Base-by-base conservation (phyloP, 1,140 invertebrate genomes). In the Drosophila kepulauana region DNA sequence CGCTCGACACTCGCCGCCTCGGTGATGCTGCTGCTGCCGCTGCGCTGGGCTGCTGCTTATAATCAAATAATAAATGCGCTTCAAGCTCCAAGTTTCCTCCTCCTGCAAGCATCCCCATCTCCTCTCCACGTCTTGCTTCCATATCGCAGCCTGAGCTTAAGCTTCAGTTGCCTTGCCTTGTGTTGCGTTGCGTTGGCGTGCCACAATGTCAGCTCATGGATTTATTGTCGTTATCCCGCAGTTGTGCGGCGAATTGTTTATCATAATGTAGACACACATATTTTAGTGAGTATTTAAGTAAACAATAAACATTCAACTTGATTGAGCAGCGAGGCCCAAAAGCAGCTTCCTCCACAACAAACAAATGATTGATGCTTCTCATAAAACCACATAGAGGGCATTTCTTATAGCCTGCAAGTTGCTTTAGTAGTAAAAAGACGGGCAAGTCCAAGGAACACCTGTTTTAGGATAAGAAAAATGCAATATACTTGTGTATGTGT, bases 1-100 rank as follows among this genome's bases (percentile, higher is more conserved):
- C 78, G 86, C 85, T 88, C 84, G 80, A 87, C 84, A 84, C 84
- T 88, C 73, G 67, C 78, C 79, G 78, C 78, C 35, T 38, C 8
- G 35, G 10, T 64, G 57, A 38, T 70, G 62, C 67, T 76, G 61
- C 20, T 33, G 30, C 30, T 33, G 30, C 30, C 30, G 30, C 30
- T 33, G 30, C 30, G 20, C 30, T 8, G 35, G 35, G 77, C 81
- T 84, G 84, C 82, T 88, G 84, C 80, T 87, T 87, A 87, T 87
- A 87, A 87, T 87, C 84, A 87, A 87, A 87, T 87, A 87, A 87
- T 88, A 87, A 87, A 87, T 88, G 84, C 84, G 80, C 84, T 82
- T 59, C 75, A 71, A 81, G 70, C 79, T 72, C 51, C 63, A 65
- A 46, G 28, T 15, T 38, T 15, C 48, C 51, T 28, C 49, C 25